Evolutionary conservation across 64 coral and sea anemone genomes (phyloP).

Genomic region (Pachyseris speciosa): DNA sequence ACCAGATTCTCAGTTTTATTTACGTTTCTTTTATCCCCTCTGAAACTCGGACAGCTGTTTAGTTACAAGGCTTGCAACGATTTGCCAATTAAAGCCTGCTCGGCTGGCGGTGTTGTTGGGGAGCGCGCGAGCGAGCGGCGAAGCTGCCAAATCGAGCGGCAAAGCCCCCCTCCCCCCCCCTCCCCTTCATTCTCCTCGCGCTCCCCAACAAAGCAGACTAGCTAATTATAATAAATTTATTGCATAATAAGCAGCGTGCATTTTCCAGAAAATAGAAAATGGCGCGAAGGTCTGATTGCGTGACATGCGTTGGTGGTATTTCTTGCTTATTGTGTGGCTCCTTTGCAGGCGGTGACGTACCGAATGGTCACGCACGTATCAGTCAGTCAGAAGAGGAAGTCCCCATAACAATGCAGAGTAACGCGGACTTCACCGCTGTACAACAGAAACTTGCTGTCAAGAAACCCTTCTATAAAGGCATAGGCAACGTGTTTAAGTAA

Average conservation of each 20-base stretch:
- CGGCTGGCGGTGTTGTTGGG: no score
- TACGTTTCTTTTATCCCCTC: background rate
- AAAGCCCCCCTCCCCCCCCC: background rate
- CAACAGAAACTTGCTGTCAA: conserved; percentile 85
- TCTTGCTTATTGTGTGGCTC: background rate
- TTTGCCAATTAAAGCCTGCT: no score
- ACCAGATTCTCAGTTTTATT: background rate
- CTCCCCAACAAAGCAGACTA: no score
- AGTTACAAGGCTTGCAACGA: no score
- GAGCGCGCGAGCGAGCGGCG: no score
- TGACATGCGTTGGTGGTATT: background rate
- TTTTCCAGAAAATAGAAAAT: background rate
- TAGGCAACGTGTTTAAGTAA: conserved; percentile 88
- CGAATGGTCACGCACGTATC: conserved; percentile 64
- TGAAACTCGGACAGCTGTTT: no score
- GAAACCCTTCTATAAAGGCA: conserved; percentile 87
- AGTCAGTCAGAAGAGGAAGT: conserved; percentile 82
- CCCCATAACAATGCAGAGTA: conserved; percentile 91
- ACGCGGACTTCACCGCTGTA: conserved; percentile 80
- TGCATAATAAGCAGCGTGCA: no score
- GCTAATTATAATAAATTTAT: no score
- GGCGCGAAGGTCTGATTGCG: background rate
- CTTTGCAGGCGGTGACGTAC: conserved; percentile 68
- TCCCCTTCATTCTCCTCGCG: background rate
- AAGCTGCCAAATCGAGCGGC: no score